Conservation (phyloP, 2,113 vertebrate genomes). For the Hypanus sabinus region DNA sequence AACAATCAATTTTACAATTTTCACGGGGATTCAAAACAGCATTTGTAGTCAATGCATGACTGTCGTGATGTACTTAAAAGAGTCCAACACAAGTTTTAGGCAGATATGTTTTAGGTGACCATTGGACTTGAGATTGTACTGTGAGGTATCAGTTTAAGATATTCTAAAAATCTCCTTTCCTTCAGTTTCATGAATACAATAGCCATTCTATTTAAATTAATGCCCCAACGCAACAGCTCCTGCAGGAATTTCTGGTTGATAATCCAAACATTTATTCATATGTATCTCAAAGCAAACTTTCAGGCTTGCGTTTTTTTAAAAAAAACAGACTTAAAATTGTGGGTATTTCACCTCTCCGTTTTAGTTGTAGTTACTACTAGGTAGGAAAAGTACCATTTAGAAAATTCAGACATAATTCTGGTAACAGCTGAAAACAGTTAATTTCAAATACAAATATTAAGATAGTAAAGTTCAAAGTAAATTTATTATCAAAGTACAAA, state of each 20-base stretch:
- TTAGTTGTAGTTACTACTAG: neutral
- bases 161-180: neutral
- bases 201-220: neutral
- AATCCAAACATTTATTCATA: neutral
- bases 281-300: neutral
- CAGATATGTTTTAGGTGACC: neutral
- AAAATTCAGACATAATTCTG: neutral
- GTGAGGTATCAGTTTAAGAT: neutral
- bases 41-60: no score
- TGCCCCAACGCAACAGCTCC: neutral
- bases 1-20: no score
- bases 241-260: neutral
- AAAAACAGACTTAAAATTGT: neutral
- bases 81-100: no score
- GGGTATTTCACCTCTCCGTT: neutral
- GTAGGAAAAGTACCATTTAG: neutral
- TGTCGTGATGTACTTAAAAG: no score
- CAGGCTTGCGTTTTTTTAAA: neutral
- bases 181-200: neutral
- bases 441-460: neutral
- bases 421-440: neutral
- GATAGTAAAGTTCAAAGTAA: no score
- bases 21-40: no score
- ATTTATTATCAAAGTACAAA: no score
- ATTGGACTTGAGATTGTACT: neutral